Evolutionary conservation across 1,140 invertebrate species (phyloP).

Genomic region (Diabrotica undecimpunctata): DNA sequence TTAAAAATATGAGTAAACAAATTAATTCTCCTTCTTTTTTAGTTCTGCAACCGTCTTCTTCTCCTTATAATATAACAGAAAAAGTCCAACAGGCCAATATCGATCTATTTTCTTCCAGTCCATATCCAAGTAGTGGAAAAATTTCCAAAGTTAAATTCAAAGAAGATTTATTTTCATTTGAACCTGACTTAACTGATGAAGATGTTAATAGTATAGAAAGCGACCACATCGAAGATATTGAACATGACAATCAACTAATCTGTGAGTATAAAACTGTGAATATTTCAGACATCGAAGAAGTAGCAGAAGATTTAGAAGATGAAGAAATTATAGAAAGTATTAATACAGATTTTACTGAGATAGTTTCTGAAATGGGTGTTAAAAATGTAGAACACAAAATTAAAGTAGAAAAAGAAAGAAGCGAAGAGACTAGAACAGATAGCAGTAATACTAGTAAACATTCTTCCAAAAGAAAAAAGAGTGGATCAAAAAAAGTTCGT

Average conservation of each 20-base stretch:
- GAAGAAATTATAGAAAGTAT: slow-evolving; percentile 23
- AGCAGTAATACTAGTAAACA: slow-evolving; percentile 10
- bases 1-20: too few relatives aligned
- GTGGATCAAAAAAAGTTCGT: not conserved
- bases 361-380: not conserved
- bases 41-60: slow-evolving; percentile 44
- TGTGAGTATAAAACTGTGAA: slow-evolving; percentile 17
- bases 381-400: slow-evolving; percentile 1
- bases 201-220: slow-evolving; percentile 46
- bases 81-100: slow-evolving; percentile 44
- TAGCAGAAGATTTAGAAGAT: slow-evolving; percentile 24
- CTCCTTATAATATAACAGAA: slow-evolving; percentile 44
- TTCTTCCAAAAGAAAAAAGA: slow-evolving; percentile 15
- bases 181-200: slow-evolving; percentile 45
- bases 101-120: slow-evolving; percentile 35
- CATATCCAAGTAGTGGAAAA: slow-evolving; percentile 23
- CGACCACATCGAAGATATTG: slow-evolving; percentile 32
- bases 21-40: slow-evolving; percentile 16
- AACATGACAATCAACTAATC: not conserved
- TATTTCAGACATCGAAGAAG: slow-evolving; percentile 32
- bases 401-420: slow-evolving; percentile 5
- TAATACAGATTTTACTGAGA: not conserved
- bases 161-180: slow-evolving; percentile 43
- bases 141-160: slow-evolving; percentile 40
- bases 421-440: slow-evolving; percentile 4